Evolutionary conservation across 2,888 invertebrate species (phyloP).

Genomic region (Suillia variegata): DNA sequence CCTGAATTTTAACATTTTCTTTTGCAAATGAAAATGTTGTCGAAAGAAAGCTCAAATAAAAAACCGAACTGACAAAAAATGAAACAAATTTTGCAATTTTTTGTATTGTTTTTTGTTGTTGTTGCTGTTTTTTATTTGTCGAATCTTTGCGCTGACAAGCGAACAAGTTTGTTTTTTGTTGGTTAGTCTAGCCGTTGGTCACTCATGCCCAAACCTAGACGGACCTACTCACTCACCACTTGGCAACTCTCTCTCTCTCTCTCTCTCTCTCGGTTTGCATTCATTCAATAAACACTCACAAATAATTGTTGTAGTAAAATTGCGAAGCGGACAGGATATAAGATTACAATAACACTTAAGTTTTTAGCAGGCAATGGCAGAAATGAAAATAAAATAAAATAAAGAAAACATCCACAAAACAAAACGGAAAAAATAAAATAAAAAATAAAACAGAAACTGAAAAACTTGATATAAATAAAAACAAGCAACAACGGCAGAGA

Average conservation of each 20-base stretch:
- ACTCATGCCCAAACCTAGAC: no score
- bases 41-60: no score
- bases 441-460: slow-evolving; percentile 15
- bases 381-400: not conserved
- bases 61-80: no score
- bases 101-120: no score
- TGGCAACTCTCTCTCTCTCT: not conserved
- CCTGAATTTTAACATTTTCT: no score
- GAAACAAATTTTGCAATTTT: no score
- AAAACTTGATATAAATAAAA: slow-evolving; percentile 43
- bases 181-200: no score
- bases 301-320: slow-evolving; percentile 27
- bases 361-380: slow-evolving; percentile 12
- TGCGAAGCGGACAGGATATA: slow-evolving; percentile 20
- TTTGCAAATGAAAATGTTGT: no score
- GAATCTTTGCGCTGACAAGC: no score
- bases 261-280: no score
- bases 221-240: not conserved
- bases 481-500: slow-evolving; percentile 26
- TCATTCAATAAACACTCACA: slow-evolving; percentile 27
- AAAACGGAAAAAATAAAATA: slow-evolving; percentile 19
- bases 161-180: no score
- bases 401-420: slow-evolving; percentile 2
- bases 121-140: no score
- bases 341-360: slow-evolving; percentile 26